Base-by-base conservation (phyloP, 2,888 invertebrate species). In the Lagria hirta region DNA sequence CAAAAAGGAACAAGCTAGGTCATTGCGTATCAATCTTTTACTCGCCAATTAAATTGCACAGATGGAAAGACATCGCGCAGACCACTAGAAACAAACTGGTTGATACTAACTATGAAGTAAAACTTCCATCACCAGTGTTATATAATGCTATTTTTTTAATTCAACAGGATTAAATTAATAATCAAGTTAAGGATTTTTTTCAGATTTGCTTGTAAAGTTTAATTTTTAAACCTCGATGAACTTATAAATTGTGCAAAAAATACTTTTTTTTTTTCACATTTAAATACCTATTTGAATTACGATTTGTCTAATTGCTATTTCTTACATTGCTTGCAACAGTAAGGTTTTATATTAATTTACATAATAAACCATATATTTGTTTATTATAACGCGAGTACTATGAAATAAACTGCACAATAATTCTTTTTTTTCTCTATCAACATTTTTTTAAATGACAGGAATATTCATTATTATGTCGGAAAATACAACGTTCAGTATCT, bases 31-130 rank as follows among this genome's bases (percentile, higher is more conserved):
- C 17, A 8, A 13, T 30, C 30, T 30, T 30, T 30, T 30, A 30
- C 30, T 30, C 10, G 30, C 18, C 30, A 30, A 30, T 30, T 30
- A 30, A 30, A 30, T 30, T 30, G 30, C 30, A 30, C 18, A 30
- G 30, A 30, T 30, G 30, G 30, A 30, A 30, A 30, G 30, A 30
- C 30, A 30, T 30, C 30, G 30, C 30, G 30, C 30, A 30, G 18
- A 30, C 30, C 17, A 30, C 18, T 30, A 30, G 30, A 30, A 30
- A 30, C 18, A 30, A 30, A 30, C n/a, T n/a, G n/a, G n/a, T 30
- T 30, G 10, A 30, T 30, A 30, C 8, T 30, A 30, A 30, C 12
- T 13, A 30, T 18, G 30, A 18, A 30, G 30, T 30, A 30, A 30
- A 30, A 30, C 30, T 29, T 29, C 10, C 6, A 29, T 29, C 30